Percentiles rank a stretch among this genome's conserved stretches.
Evolutionary conservation across 2,888 invertebrate species (phyloP).

Genomic region (Zonitis immaculata): DNA sequence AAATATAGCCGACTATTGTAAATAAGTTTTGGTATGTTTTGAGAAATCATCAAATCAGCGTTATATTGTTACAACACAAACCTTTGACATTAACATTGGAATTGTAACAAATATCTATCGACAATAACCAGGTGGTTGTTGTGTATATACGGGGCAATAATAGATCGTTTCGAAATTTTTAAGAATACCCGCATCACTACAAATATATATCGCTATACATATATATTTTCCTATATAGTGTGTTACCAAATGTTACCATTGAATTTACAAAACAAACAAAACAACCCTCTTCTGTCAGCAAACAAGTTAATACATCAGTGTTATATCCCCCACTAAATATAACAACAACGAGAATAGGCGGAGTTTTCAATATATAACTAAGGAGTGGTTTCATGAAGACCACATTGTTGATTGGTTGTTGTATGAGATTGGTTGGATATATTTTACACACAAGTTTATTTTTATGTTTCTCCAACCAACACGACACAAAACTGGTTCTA

Average conservation of each 20-base stretch:
- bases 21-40: background rate
- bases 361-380: no score
- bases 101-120: constrained; percentile 18
- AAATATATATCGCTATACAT: constrained; percentile 13
- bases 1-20: no score
- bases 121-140: constrained; percentile 26
- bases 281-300: constrained; percentile 34
- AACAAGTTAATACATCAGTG: constrained; percentile 34
- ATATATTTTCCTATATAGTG: constrained; percentile 19
- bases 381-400: constrained; percentile 12
- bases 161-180: constrained; percentile 11
- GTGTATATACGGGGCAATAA: constrained; percentile 20
- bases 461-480: constrained; percentile 12
- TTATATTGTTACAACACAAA: background rate
- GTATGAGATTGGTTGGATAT: constrained; percentile 18
- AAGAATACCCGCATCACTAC: constrained; percentile 28
- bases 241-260: constrained; percentile 39
- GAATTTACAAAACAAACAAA: constrained; percentile 44
- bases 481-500: constrained; percentile 18
- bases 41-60: background rate
- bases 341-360: constrained; percentile 19
- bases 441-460: constrained; percentile 15
- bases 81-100: background rate
- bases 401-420: constrained; percentile 20
- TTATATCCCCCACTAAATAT: constrained; percentile 15